Conservation (phyloP, 2,797 vertebrate genomes). For the Oreochromis mossambicus region DNA sequence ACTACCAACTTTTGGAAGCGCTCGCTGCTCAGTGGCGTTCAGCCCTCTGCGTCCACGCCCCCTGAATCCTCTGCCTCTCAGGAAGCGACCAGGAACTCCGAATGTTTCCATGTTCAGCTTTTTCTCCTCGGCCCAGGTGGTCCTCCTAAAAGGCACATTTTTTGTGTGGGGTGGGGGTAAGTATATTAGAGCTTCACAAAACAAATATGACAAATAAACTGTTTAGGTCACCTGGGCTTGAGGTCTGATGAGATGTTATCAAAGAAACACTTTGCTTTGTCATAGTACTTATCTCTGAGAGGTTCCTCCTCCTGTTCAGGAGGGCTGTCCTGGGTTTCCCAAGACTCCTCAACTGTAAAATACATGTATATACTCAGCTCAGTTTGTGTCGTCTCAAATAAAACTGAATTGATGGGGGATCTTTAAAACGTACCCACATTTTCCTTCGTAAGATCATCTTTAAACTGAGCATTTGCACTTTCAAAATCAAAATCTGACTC, state of each 20-base stretch:
- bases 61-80: conserved; percentile 89
- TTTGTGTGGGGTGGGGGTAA: background rate
- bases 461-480: conserved; percentile 95
- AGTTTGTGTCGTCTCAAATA: background rate
- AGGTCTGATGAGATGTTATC: conserved; percentile 97
- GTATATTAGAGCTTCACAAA: background rate
- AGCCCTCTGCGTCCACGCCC: conserved; percentile 82
- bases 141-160: conserved; percentile 75
- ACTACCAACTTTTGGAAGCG: conserved; percentile 82
- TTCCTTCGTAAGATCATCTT: conserved; percentile 90
- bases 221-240: conserved; percentile 74
- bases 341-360: conserved; percentile 72
- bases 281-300: conserved; percentile 88
- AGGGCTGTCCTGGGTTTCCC: conserved; percentile 73
- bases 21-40: conserved; percentile 71
- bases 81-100: conserved; percentile 89
- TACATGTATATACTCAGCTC: background rate
- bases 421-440: conserved; percentile 78
- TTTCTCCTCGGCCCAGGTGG: conserved; percentile 95
- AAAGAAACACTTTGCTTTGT: conserved; percentile 96
- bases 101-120: conserved; percentile 97
- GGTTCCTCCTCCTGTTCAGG: conserved; percentile 77
- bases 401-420: rapidly evolving
- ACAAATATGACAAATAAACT: background rate
- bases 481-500: conserved; percentile 99